These are phyloP conservation scores for Pseudorectes ferrugineus DNA, from an alignment of 2,113 vertebrate genomes.

Conservation along the genomic window DNA sequence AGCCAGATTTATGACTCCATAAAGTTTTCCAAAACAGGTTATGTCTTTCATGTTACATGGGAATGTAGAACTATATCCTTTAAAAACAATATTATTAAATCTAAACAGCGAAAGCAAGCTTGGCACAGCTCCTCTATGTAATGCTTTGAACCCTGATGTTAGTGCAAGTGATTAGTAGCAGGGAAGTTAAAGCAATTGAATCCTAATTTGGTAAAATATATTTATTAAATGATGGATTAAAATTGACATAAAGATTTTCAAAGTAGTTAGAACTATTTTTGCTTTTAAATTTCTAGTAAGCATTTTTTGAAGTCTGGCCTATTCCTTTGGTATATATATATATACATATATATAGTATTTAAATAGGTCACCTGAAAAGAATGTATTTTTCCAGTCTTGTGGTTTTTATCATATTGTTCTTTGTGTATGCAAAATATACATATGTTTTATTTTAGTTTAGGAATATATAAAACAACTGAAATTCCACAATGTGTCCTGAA, in stretches of 20 bases:
- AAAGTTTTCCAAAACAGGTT: background rate
- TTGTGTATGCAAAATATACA: background rate
- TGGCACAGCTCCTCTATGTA: background rate
- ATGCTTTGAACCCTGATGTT: background rate
- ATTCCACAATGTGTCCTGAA: constrained; percentile 38
- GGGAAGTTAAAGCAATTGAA: background rate
- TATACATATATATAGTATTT: background rate
- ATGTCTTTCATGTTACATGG: background rate
- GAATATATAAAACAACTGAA: background rate
- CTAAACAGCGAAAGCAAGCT: background rate
- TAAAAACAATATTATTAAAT: background rate
- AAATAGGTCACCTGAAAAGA: background rate
- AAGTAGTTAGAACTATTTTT: background rate
- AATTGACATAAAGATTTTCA: background rate
- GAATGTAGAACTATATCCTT: background rate
- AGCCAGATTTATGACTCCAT: background rate
- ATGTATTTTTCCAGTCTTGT: background rate
- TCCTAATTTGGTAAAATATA: background rate
- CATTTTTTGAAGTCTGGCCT: background rate
- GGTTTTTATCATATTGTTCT: background rate
- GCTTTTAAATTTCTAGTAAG: background rate
- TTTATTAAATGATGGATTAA: background rate
- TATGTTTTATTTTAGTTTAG: background rate
- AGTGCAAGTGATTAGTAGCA: background rate
- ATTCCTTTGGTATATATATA: background rate